A percentile compares a stretch with the other conserved stretches of the same genome.
Conservation (phyloP, 2,888 invertebrate genomes). For the Harpagoxenus sublaevis region DNA sequence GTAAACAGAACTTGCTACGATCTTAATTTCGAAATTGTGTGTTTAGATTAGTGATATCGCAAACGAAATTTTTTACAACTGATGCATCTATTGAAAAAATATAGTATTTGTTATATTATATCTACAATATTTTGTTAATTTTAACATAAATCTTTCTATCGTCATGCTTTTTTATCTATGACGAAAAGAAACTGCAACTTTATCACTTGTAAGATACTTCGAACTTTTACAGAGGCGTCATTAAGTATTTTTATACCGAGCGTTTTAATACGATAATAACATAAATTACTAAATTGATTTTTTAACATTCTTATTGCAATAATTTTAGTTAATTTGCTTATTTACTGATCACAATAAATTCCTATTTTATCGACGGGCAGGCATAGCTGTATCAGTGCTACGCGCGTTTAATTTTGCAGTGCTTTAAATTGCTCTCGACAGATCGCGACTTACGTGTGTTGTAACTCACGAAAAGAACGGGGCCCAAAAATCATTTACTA, state of each 20-base stretch:
- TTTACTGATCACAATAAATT: background rate
- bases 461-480: background rate
- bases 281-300: background rate
- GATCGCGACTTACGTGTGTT: constrained; percentile 63
- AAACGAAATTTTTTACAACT: background rate
- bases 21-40: background rate
- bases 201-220: background rate
- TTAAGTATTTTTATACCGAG: background rate
- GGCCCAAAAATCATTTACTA: background rate
- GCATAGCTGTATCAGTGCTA: background rate
- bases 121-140: background rate
- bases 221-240: background rate
- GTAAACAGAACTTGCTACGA: background rate
- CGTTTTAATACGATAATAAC: background rate
- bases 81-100: background rate
- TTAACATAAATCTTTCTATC: background rate
- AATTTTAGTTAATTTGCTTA: background rate
- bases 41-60: background rate
- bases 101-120: background rate
- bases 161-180: background rate
- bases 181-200: background rate
- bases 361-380: constrained; percentile 66
- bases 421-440: constrained; percentile 64
- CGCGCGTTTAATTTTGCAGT: constrained; percentile 51
- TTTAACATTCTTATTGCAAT: background rate